Conservation (phyloP, 2,888 invertebrate genomes). For the Villa cingulata region DNA sequence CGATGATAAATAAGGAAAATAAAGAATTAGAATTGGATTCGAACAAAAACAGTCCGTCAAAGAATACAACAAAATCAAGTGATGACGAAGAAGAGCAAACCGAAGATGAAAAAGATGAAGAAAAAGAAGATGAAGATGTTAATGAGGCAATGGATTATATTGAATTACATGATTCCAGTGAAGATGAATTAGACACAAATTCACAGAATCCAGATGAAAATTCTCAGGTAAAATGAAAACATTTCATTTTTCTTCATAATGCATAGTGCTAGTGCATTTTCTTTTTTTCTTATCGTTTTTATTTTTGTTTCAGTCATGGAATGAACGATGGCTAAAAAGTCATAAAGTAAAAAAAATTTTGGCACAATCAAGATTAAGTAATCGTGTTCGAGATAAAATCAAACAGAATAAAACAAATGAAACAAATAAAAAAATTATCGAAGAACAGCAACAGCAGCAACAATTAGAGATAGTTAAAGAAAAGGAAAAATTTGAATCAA, state of each 20-base stretch:
- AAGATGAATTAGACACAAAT: slow-evolving; percentile 13
- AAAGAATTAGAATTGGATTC: not conserved
- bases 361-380: slow-evolving; percentile 42
- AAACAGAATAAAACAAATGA: slow-evolving; percentile 31
- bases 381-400: slow-evolving; percentile 47
- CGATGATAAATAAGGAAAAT: no score
- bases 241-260: not conserved
- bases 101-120: slow-evolving; percentile 13
- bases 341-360: slow-evolving; percentile 45
- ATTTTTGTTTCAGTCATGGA: slow-evolving; percentile 37
- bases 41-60: not conserved
- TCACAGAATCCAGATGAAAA: slow-evolving; percentile 4
- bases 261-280: no score
- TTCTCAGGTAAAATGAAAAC: not conserved
- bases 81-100: not conserved
- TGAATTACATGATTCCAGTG: slow-evolving; percentile 17
- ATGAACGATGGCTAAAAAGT: slow-evolving; percentile 44
- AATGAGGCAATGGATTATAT: slow-evolving; percentile 6
- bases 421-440: slow-evolving; percentile 13
- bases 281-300: not conserved
- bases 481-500: slow-evolving; percentile 18
- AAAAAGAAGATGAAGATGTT: not conserved
- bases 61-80: not conserved
- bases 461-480: slow-evolving; percentile 8
- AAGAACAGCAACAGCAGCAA: slow-evolving; percentile 15